Evolutionary conservation across 2,888 invertebrate genomes (phyloP).

Genomic region (Sycophila texana): DNA sequence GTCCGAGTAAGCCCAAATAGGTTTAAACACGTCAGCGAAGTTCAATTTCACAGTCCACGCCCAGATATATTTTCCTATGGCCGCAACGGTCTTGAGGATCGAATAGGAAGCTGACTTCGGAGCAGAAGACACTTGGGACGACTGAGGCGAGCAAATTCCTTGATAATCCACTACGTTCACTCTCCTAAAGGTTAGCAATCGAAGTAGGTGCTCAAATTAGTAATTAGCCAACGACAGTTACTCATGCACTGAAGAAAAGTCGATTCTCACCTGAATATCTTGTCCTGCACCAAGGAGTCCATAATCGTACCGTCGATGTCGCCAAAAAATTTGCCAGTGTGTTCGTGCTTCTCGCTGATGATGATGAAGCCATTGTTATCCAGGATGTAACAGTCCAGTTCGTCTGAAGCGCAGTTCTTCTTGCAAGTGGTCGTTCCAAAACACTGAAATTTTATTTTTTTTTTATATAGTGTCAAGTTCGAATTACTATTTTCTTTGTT

Average conservation of each 20-base stretch:
- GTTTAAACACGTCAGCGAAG: constrained; percentile 69
- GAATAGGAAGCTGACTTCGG: constrained; percentile 67
- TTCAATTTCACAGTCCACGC: constrained; percentile 66
- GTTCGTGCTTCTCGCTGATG: constrained; percentile 89
- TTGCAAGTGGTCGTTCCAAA: constrained; percentile 83
- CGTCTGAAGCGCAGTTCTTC: constrained; percentile 91
- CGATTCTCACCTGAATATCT: constrained; percentile 87
- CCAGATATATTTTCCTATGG: constrained; percentile 67
- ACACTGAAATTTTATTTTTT: constrained; percentile 78
- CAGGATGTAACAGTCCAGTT: constrained; percentile 93
- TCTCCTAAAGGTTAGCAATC: constrained; percentile 77
- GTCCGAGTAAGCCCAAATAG: constrained; percentile 64
- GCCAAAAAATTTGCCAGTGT: constrained; percentile 95
- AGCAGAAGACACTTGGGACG: constrained; percentile 72
- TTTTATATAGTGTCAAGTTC: too few relatives aligned
- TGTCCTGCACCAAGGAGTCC: constrained; percentile 93
- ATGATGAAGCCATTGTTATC: constrained; percentile 97
- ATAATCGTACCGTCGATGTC: constrained; percentile 96
- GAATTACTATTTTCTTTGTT: too few relatives aligned
- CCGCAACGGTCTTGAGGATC: constrained; percentile 62
- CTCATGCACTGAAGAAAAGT: too few relatives aligned
- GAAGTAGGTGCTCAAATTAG: constrained; percentile 3
- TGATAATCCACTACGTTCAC: constrained; percentile 93
- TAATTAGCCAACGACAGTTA: background rate
- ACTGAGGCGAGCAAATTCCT: constrained; percentile 84